phyloP scores from a whole-genome alignment of 1,140 invertebrate species.

The Lepidotrigona ventralis region DNA sequence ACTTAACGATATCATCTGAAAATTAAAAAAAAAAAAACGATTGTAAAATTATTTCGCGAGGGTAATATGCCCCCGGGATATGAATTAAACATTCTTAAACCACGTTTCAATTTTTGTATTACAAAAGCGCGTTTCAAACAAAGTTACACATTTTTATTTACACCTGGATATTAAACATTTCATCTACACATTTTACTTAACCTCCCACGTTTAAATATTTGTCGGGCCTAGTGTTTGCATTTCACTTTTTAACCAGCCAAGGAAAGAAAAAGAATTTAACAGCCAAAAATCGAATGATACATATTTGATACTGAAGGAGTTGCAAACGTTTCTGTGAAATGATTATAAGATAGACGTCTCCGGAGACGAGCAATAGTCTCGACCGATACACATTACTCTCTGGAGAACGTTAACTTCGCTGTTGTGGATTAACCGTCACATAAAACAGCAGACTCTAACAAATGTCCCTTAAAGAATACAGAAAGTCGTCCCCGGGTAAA shows the following conservation, averaged over 20 bases:
- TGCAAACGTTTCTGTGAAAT: not conserved
- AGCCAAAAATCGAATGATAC: not conserved
- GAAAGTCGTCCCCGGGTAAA: not conserved
- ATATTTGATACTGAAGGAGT: not conserved
- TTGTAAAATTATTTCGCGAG: not conserved
- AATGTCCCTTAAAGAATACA: conserved; percentile 43
- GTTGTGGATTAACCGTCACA: conserved; percentile 38
- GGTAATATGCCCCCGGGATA: not conserved
- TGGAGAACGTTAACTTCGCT: conserved; percentile 4
- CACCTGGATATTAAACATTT: not conserved
- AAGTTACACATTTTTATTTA: not conserved
- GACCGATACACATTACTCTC: conserved; percentile 30
- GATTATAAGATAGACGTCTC: conserved; percentile 33
- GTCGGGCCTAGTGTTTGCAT: not conserved
- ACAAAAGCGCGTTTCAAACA: not conserved
- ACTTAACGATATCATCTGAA: no score
- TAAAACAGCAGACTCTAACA: conserved; percentile 28
- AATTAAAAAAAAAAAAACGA: no score
- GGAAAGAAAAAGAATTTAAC: not conserved
- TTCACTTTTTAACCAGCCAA: not conserved
- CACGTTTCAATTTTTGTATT: not conserved
- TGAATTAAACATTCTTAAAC: not conserved
- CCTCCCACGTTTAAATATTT: not conserved
- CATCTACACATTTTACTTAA: no score
- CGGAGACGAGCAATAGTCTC: not conserved